These are phyloP conservation scores for Microchirus variegatus DNA, from an alignment of 2,797 vertebrate genomes.

Conservation along the genomic window DNA sequence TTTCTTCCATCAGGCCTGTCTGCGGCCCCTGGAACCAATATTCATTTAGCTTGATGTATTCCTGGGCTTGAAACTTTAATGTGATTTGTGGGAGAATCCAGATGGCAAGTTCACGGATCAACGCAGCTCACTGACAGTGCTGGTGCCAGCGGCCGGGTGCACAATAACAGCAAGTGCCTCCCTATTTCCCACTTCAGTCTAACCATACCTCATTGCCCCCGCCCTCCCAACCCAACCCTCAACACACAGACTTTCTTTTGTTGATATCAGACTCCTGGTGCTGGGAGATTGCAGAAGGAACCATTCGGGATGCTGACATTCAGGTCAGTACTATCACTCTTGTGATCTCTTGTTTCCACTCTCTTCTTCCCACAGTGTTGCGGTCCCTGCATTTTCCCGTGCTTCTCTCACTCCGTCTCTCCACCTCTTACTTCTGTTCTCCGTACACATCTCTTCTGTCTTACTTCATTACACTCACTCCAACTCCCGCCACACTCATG, in stretches of 20 bases:
- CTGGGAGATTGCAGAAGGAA: conserved; percentile 43
- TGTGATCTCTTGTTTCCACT: conserved; percentile 51
- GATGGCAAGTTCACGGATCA: conserved; percentile 86
- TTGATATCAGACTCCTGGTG: conserved; percentile 40
- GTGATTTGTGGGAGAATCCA: conserved; percentile 87
- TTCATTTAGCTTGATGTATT: conserved; percentile 88
- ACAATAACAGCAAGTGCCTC: conserved; percentile 77
- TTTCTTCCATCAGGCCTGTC: conserved; percentile 77
- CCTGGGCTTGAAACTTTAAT: conserved; percentile 86
- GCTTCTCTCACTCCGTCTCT: conserved; percentile 19
- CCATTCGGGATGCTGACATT: conserved; percentile 49
- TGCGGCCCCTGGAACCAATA: conserved; percentile 78
- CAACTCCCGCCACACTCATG: conserved; percentile 54
- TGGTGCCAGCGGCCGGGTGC: conserved; percentile 79
- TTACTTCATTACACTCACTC: conserved; percentile 71
- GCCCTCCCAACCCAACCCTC: conserved; percentile 12
- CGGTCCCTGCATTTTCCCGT: conserved; percentile 22
- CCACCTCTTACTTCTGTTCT: conserved; percentile 29
- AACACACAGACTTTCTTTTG: conserved; percentile 17
- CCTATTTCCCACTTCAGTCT: conserved; percentile 34
- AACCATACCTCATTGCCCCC: conserved; percentile 43
- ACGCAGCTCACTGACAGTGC: conserved; percentile 81
- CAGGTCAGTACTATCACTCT: conserved; percentile 48
- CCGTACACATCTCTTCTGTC: conserved; percentile 61
- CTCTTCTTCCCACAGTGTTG: conserved; percentile 27